Base-by-base conservation (phyloP, 2,113 vertebrate species). In the Promerops cafer region DNA sequence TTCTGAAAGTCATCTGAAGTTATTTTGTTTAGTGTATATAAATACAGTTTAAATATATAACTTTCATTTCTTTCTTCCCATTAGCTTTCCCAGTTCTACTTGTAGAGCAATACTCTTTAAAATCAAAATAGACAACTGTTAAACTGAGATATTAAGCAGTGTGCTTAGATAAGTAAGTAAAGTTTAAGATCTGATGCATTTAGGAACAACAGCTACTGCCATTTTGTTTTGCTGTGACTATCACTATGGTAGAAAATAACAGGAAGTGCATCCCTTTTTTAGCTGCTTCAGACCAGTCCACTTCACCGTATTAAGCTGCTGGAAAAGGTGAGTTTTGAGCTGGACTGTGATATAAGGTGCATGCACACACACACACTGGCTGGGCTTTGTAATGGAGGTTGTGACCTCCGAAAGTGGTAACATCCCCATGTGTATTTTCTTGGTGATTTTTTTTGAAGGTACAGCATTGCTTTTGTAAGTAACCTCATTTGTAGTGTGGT, bases 361-460 rank as follows among this genome's bases (percentile, higher is more conserved):
- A 83, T 6, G 12, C 30, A 22, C 24, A 21, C 9, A 21, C 11
- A 17, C 10, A 13, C 11, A 1, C 21, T 37, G 49, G 8, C 57
- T 84, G 66, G 60, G 60, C 39, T 75, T 54, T 85, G 45, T 93
- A 90, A 93, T 93, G 65, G 79, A 93, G 75, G 66, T 91, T 90
- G 63, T 50, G 88, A 85, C 82, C 82, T 90, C 70, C 75, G 65
- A 75, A 89, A 87, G 37, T 61, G 90, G 2, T 71, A 91, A 33
- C 27, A 2, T 87, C 87, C 79, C 68, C 49, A 72, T 10, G 12
- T 90, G 45, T 93, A 31, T 93, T 81, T 95, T 88, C 59, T 80
- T 83, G 63, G 39, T 79, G 40, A 31, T 59, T 93, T 75, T 65
- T 83, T 89, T 78, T 27, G 30, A 40, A 72, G 37, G 23, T 52